Evolutionary conservation across 2,888 invertebrate genomes (phyloP).

Genomic region (Cremastinae sp.): DNA sequence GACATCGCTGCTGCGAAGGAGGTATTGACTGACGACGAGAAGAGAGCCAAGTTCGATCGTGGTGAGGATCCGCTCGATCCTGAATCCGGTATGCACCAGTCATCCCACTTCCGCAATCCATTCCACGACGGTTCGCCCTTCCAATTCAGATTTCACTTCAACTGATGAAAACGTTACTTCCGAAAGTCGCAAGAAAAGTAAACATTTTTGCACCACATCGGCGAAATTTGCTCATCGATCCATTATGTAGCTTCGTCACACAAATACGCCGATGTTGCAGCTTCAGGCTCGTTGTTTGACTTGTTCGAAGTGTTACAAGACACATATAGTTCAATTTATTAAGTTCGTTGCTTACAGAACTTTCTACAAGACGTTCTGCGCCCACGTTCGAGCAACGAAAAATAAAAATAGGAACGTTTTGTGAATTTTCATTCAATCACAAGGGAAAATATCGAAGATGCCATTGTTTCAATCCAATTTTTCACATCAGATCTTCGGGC

Average conservation of each 20-base stretch:
- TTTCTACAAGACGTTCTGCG: slow-evolving; percentile 9
- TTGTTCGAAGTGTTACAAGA: slow-evolving; percentile 10
- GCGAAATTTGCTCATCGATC: slow-evolving; percentile 31
- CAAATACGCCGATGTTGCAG: slow-evolving; percentile 18
- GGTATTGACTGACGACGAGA: slow-evolving; percentile 94
- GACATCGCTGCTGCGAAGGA: slow-evolving; percentile 99
- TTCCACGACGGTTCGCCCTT: slow-evolving; percentile 91
- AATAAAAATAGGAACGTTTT: not conserved
- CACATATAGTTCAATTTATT: slow-evolving; percentile 18
- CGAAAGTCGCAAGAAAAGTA: not conserved
- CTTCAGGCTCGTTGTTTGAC: slow-evolving; percentile 33
- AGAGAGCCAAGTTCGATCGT: slow-evolving; percentile 95
- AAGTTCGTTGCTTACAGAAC: slow-evolving; percentile 38
- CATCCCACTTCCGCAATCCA: slow-evolving; percentile 83
- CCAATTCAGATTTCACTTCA: slow-evolving; percentile 98
- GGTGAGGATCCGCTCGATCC: slow-evolving; percentile 99
- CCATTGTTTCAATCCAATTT: slow-evolving; percentile 5
- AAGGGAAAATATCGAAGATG: too few relatives aligned
- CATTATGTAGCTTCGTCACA: slow-evolving; percentile 37
- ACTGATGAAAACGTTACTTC: slow-evolving; percentile 81
- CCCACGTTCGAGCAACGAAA: slow-evolving; percentile 7
- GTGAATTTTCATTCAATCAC: not conserved
- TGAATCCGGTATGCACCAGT: slow-evolving; percentile 86
- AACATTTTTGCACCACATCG: not conserved
- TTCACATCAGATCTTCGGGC: slow-evolving; percentile 2